These are phyloP conservation scores for Martes martes DNA, from an alignment of 2,113 vertebrate genomes.

Conservation along the genomic window DNA sequence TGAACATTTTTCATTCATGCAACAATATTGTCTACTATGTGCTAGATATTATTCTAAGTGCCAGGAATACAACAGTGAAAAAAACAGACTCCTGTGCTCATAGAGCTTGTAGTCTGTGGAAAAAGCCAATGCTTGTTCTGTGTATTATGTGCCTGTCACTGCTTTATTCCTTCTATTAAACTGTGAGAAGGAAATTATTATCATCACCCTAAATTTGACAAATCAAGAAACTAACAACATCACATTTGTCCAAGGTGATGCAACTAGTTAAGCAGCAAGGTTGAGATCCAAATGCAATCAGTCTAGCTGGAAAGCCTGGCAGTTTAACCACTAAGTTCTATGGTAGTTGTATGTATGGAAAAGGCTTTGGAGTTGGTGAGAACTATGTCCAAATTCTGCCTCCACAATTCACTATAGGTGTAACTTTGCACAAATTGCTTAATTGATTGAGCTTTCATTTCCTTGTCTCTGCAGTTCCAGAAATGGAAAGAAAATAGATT, in stretches of 20 bases:
- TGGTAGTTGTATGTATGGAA: not conserved
- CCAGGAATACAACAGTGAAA: not conserved
- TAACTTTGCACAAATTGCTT: not conserved
- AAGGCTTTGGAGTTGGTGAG: not conserved
- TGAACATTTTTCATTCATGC: not conserved
- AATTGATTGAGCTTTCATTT: not conserved
- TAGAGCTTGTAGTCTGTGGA: not conserved
- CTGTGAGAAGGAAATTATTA: not conserved
- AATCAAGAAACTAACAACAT: not conserved
- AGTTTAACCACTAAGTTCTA: not conserved
- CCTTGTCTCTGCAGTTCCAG: not conserved
- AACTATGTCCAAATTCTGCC: not conserved
- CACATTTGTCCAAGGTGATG: not conserved
- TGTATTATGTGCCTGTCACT: accelerated
- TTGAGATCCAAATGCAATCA: not conserved
- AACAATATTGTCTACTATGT: not conserved
- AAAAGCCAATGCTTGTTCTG: not conserved
- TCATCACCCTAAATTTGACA: not conserved
- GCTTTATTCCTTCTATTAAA: not conserved
- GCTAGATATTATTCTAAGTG: not conserved
- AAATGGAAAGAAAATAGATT: not conserved
- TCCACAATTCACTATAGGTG: not conserved
- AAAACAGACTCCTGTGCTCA: not conserved
- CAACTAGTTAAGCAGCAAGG: not conserved
- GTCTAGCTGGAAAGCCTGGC: not conserved